phyloP scores from a whole-genome alignment of 2,797 vertebrate genomes.

The Choloepus didactylus region DNA sequence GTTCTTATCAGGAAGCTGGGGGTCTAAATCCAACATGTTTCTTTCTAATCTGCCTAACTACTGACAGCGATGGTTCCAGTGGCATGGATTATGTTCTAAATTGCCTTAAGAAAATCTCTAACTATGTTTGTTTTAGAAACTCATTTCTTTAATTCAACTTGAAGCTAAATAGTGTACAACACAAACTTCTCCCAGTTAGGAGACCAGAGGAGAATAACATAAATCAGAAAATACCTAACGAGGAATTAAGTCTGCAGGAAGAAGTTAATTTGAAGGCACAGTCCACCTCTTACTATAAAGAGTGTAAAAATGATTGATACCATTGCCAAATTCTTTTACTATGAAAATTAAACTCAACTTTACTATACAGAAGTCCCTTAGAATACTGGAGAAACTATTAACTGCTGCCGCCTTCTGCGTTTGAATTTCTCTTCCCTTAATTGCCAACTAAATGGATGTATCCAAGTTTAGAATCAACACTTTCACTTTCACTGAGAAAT shows the following conservation, averaged over 20 bases:
- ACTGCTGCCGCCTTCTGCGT: not conserved
- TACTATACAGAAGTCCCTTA: conserved; percentile 1
- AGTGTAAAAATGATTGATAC: not conserved
- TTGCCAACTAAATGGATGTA: not conserved
- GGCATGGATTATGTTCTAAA: not conserved
- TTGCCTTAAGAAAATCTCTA: not conserved
- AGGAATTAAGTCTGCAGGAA: not conserved
- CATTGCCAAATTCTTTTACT: conserved; percentile 18
- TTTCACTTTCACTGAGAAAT: conserved; percentile 67
- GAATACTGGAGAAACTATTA: not conserved
- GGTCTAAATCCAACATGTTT: not conserved
- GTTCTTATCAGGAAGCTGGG: conserved; percentile 4
- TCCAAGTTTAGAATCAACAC: not conserved
- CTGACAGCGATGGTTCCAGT: not conserved
- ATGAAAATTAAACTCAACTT: conserved; percentile 42
- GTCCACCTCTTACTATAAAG: conserved; percentile 26
- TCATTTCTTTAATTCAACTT: conserved; percentile 20
- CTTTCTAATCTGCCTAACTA: conserved; percentile 10
- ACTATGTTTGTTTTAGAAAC: conserved; percentile 1
- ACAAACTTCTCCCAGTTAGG: conserved; percentile 23
- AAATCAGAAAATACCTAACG: conserved; percentile 34
- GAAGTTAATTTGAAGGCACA: conserved; percentile 10
- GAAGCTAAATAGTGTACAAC: not conserved
- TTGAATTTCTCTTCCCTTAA: conserved; percentile 58
- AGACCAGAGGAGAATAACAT: not conserved